phyloP scores from a whole-genome alignment of 2,888 invertebrate genomes.

The Quadriops clusia region DNA sequence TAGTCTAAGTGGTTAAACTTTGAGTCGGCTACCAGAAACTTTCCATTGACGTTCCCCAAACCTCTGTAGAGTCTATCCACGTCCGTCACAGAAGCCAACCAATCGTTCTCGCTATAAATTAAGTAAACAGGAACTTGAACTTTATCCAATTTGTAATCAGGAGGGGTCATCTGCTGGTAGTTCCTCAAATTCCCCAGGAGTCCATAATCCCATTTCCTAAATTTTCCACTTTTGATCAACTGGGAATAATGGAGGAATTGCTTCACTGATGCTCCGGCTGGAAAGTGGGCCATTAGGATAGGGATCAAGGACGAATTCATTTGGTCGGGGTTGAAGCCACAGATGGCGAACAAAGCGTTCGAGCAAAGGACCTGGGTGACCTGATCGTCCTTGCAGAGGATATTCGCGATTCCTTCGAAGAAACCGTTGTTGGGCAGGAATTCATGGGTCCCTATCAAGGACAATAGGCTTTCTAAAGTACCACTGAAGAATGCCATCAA shows the following conservation, averaged over 20 bases:
- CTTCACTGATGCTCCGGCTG: constrained; percentile 34
- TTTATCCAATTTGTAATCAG: constrained; percentile 15
- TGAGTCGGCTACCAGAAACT: constrained; percentile 23
- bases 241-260: constrained; percentile 65
- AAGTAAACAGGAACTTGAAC: constrained; percentile 17
- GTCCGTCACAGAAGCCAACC: constrained; percentile 17
- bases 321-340: constrained; percentile 44
- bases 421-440: constrained; percentile 48
- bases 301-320: constrained; percentile 23
- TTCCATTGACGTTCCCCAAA: constrained; percentile 21
- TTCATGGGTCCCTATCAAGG: constrained; percentile 31
- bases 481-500: no score
- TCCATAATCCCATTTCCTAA: constrained; percentile 19
- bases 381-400: constrained; percentile 44
- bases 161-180: constrained; percentile 16
- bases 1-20: constrained; percentile 31
- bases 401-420: constrained; percentile 39
- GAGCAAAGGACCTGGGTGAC: constrained; percentile 38
- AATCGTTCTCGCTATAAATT: constrained; percentile 18
- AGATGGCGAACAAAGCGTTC: constrained; percentile 17
- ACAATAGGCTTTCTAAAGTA: no score
- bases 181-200: constrained; percentile 14
- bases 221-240: constrained; percentile 37
- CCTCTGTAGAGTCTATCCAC: constrained; percentile 15
- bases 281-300: constrained; percentile 36